Base-by-base conservation (phyloP, 2,113 vertebrate genomes). In the Actenoides hombroni region DNA sequence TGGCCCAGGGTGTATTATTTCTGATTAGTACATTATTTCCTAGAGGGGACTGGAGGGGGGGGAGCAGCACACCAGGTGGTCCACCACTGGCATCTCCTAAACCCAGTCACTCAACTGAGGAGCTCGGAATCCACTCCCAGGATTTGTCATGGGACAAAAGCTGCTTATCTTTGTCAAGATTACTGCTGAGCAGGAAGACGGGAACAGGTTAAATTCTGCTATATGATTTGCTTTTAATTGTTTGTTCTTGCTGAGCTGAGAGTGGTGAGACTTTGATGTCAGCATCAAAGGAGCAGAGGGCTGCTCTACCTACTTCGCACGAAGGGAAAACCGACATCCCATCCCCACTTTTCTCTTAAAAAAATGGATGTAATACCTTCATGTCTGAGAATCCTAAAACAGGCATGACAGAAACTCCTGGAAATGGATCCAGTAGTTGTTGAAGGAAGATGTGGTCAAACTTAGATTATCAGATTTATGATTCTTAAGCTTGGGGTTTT, bases 251-350 rank as follows among this genome's bases (percentile, higher is more conserved):
- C 82, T 53, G 74, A 83, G 75, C 40, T 88, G 84, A 70, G 76
- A 90, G 79, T 35, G 54, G 26, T n/a, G 37, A 87, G 74, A 9
- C 81, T 96, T 90, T 95, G 92, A 94, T 90, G 95, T 80, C 37
- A 76, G 88, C 79, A 94, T 96, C 89, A 91, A 95, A 94, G 93
- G 40, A 80, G 13, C 0, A 4, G 59, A 87, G 49, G 46, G 10
- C 67, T 88, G 75, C 23, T 70, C 71, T 88, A 21, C 68, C 46
- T 88, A 28, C 53, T 69, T 54, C 77, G 85, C 33, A 67, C 16
- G 48, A 46, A 80, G 53, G 46, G 40, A 83, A 83, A 80, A 80
- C 8, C 65, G 70, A 86, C 85, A 49, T 69, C 48, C 46, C 76
- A 31, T 14, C 91, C 42, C 68, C 59, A 68, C 56, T 93, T 86